Base-by-base conservation (phyloP, 2,113 vertebrate genomes). In the Microcebus lehilahytsara region DNA sequence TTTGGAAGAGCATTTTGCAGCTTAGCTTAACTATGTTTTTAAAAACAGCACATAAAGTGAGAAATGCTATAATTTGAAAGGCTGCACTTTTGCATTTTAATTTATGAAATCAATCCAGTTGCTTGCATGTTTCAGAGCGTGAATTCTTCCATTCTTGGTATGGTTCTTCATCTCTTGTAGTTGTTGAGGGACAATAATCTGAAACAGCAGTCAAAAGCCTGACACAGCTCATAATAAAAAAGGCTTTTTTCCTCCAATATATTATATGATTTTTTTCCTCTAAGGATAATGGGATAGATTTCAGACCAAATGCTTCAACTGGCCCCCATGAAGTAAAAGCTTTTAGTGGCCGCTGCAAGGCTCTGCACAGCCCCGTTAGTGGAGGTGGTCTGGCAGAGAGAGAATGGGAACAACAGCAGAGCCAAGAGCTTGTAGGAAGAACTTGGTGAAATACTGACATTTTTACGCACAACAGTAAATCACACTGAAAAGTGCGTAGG, bases 401-500 rank as follows among this genome's bases (percentile, higher is more conserved):
- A 23, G 16, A 23, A 78, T 20, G 74, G 4, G 25, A 96, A 89
- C 11, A 34, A 34, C 4, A 91, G 27, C 10, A 96, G 96, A 97
- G 78, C 16, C 40, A 96, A 96, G 71, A 6, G 25, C 49, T 74
- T 25, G 60, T 10, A 62, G 91, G 40, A 19, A 75, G 94, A 96
- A 25, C 34, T 27, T 95, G 56, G 37, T 95, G n/a, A 77, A 66
- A 95, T 77, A 37, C 6, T 64, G 66, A 83, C 72, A 16, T 32
- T 94, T 96, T 79, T 89, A 91, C 42, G 85, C 56, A 85, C 13
- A 78, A 78, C 5, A 83, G 51, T 95, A 97, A 98, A 97, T 93
- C 81, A 97, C 51, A 79, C 5, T 91, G 37, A 93, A 96, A 93
- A 96, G 86, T 74, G 34, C 27, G 62, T 42, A 51, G 67, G 71